Base-by-base conservation (phyloP, 1,140 invertebrate genomes). In the Globodera rostochiensis region DNA sequence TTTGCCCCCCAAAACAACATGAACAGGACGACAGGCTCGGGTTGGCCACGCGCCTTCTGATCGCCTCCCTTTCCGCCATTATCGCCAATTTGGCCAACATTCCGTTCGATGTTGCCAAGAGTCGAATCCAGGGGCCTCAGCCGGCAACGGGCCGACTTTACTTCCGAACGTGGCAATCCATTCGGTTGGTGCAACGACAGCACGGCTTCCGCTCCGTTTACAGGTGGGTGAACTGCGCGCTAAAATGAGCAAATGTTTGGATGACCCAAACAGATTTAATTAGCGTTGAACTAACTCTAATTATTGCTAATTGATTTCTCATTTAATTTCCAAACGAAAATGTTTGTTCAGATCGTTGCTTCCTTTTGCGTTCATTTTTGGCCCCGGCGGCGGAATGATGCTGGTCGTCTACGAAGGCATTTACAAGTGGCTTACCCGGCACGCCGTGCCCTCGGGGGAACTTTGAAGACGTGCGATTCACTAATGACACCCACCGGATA, bases 41-140 rank as follows among this genome's bases (percentile, higher is more conserved):
- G 1, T 77, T 77, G 15, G 2, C 25, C 21, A 91, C 93, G 45
- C 94, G 94, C 90, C 92, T 95, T 3, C 89, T 91, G 6, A 93
- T 96, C 81, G 95, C 95, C 70, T 95, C 96, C 87, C 91, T 92
- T 36, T 94, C 95, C 21, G 95, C 95, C 9, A 94, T 93, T 0
- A 86, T 96, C 19, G 94, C 93, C 36, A 96, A 95, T 0, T 93
- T 93, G 87, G 91, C 95, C 46, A 97, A 97, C 90, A 96, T 96
- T 91, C 95, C 95, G 46, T 97, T 96, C 91, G 96, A 97, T 90
- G 96, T 97, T 5, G 96, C 95, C 8, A 97, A 97, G 91, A 96
- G 94, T 87, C 92, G 96, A 79, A 97, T 97, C 83, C 96, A 97
- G 83, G 76, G 90, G 94, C 94, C 5, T 91, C 92, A 15, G 88